Conservation (phyloP, 1,140 invertebrate genomes). For the Acromyrmex heyeri region DNA sequence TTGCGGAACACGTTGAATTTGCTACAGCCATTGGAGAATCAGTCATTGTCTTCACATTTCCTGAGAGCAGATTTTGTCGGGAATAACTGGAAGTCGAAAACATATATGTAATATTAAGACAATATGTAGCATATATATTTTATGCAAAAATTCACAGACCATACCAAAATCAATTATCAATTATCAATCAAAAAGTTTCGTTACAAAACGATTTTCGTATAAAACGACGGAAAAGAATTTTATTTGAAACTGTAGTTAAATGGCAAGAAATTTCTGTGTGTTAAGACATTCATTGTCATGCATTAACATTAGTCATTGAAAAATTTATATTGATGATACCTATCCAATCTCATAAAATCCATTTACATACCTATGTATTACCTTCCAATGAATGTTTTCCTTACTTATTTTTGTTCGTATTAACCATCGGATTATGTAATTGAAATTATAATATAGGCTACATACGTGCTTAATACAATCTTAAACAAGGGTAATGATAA, state of each 20-base stretch:
- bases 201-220: slow-evolving; percentile 20
- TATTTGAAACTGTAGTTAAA: slow-evolving; percentile 20
- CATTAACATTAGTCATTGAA: slow-evolving; percentile 52
- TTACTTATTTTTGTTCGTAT: slow-evolving; percentile 67
- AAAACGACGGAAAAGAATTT: neutral
- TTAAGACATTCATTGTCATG: slow-evolving; percentile 45
- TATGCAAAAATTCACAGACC: neutral
- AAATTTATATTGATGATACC: slow-evolving; percentile 38
- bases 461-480: slow-evolving; percentile 51
- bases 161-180: neutral
- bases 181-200: slow-evolving; percentile 13
- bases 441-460: slow-evolving; percentile 58
- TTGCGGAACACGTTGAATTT: slow-evolving; percentile 73
- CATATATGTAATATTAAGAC: neutral
- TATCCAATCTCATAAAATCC: slow-evolving; percentile 53
- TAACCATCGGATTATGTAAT: slow-evolving; percentile 68
- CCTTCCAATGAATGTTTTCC: slow-evolving; percentile 76
- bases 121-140: neutral
- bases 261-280: slow-evolving; percentile 24
- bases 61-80: slow-evolving; percentile 94
- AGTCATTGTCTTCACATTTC: slow-evolving; percentile 89
- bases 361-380: slow-evolving; percentile 78
- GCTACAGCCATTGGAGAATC: slow-evolving; percentile 71
- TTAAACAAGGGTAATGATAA: slow-evolving; percentile 73
- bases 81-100: slow-evolving; percentile 90